Conservation (phyloP, 2,113 vertebrate genomes). For the Enhydra lutris region DNA sequence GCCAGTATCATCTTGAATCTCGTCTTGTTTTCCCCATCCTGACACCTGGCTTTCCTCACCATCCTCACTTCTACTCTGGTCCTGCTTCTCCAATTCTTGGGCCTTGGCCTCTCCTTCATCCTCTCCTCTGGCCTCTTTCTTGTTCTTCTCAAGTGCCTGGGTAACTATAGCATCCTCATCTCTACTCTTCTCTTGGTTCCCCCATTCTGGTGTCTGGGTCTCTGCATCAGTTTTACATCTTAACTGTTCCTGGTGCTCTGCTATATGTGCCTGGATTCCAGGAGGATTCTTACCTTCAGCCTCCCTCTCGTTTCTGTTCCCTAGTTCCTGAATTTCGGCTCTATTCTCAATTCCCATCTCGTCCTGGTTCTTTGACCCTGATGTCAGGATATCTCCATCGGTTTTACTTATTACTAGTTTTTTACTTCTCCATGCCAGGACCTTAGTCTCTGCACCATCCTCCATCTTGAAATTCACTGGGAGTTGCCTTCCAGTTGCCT, state of each 20-base stretch:
- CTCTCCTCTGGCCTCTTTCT: neutral
- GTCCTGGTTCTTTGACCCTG: neutral
- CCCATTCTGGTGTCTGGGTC: constrained; percentile 26
- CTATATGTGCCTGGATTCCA: neutral
- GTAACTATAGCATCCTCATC: neutral
- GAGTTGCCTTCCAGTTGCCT: neutral
- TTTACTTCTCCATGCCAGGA: neutral
- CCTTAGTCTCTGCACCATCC: neutral
- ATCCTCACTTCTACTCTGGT: neutral
- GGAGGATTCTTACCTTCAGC: neutral
- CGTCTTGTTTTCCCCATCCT: neutral
- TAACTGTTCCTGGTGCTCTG: constrained; percentile 9
- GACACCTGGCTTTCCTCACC: neutral
- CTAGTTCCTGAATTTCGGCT: neutral
- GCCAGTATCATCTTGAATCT: neutral
- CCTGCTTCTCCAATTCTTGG: neutral
- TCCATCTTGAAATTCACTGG: neutral
- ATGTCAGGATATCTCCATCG: neutral
- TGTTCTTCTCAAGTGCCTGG: neutral
- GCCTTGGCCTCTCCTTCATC: neutral
- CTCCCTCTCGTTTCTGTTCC: neutral
- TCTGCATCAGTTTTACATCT: neutral
- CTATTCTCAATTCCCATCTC: neutral
- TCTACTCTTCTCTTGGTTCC: neutral
- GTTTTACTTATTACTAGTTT: neutral